Evolutionary conservation across 2,888 invertebrate species (phyloP), one percentile per base, ranked within the genome.

Genomic region (Boloria euphrosyne): DNA sequence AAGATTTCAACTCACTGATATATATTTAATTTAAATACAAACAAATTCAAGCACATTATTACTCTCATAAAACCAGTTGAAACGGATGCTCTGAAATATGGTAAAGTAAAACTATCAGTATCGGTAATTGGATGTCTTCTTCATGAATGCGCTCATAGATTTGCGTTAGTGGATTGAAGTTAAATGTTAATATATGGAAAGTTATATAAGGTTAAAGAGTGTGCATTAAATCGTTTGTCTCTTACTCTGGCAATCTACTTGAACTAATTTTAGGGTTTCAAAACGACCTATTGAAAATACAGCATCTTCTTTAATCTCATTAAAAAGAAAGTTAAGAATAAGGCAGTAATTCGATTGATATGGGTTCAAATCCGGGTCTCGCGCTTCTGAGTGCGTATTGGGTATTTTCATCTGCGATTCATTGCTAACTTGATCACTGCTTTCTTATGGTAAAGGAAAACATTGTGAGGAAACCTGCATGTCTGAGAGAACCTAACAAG

Each of bases 121-220:
- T 63, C 46, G 60, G 59, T 69, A 69, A 69, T 66, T 69, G 68
- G 68, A 66, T 69, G 66, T 66, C 66, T 66, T 65, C 68, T 58
- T 66, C 66, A 62, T 66, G 66, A 69, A 69, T 66, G 46, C 60
- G 60, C 47, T 57, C 66, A 27, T 66, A 69, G 63, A 69, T 69
- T 66, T 63, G 27, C 47, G 43, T 47, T 14, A 38, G 53, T 66
- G 53, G 62, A 61, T 54, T 60, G 46, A 17, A 57, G 50, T 18
- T 52, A 17, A 47, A 65, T 22, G 46, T 31, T 31, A 59, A 59
- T 57, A 49, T 57, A 47, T n/a, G 51, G 51, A 46, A 38, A 69
- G 51, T 44, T 61, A 14, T 52, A 55, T 49, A 38, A 66, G 51
- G 64, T 44, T 52, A 46, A 58, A 58, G 51, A 22, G 31, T 57